Conservation (phyloP, 1,140 invertebrate genomes). For the Antheraea mylitta region DNA sequence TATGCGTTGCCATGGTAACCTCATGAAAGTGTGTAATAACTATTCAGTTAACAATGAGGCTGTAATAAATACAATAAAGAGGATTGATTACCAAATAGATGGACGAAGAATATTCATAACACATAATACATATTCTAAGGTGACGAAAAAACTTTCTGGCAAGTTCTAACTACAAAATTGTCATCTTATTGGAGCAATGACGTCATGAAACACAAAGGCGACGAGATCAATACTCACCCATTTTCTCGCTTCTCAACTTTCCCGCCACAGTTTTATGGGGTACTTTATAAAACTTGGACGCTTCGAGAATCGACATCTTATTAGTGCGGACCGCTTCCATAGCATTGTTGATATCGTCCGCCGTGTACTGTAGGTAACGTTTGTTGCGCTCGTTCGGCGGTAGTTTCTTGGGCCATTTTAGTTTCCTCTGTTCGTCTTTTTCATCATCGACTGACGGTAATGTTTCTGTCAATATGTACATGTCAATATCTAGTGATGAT, state of each 20-base stretch:
- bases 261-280: slow-evolving; percentile 20
- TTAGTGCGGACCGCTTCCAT: slow-evolving; percentile 12
- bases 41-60: too few relatives aligned
- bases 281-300: slow-evolving; percentile 12
- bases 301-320: slow-evolving; percentile 6
- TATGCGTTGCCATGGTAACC: too few relatives aligned
- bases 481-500: too few relatives aligned
- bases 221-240: slow-evolving; percentile 14
- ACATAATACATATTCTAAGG: too few relatives aligned
- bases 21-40: too few relatives aligned
- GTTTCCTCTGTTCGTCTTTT: slow-evolving; percentile 7
- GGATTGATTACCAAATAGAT: too few relatives aligned
- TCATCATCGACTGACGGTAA: not conserved
- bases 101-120: too few relatives aligned
- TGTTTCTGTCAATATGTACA: not conserved
- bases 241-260: slow-evolving; percentile 3
- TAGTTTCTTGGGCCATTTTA: slow-evolving; percentile 35
- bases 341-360: slow-evolving; percentile 11
- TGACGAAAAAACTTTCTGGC: too few relatives aligned
- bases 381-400: slow-evolving; percentile 26
- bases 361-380: slow-evolving; percentile 41
- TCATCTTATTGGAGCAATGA: too few relatives aligned
- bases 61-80: too few relatives aligned
- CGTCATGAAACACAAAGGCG: too few relatives aligned
- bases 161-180: too few relatives aligned